Evolutionary conservation across 35 echinoderm and acorn worm genomes (phyloP), one percentile per base, ranked within the genome.

Genomic region (Ophiothrix spiculata): DNA sequence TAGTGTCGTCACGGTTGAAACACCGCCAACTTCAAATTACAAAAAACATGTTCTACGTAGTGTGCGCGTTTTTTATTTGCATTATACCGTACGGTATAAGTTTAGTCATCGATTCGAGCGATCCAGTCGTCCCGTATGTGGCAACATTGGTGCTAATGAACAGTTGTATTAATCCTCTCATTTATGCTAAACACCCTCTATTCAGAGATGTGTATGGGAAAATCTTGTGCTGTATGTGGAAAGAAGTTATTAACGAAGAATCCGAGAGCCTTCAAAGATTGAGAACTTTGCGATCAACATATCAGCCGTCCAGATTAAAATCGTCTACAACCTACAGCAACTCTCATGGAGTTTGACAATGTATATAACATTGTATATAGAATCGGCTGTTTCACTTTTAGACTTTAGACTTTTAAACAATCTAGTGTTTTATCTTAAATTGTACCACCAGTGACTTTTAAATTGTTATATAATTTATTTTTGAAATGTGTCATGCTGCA

Each of bases 171-270:
- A 97, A 97, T 54, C 94, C 94, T 0, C 76, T 97, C 23, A 93
- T 97, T 74, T 97, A 97, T 39, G 94, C 90, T 1, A 97, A 97
- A 90, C 94, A 97, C 74, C 94, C 94, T 1, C 88, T 89, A 32
- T 97, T 97, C 39, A 97, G 81, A 36, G 23, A 69, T n/a, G 60
- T 69, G 17, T 69, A 69, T n/a, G 10, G 60, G 3, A 69, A 69
- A 69, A 10, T 69, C 29, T 69, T 69, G 29, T 12, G 6, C 23
- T 69, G 60, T 69, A 69, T 15, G 25, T 69, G 60, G 60, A 69
- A 69, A n/a, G 60, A 69, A 25, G 60, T 69, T 10, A 15, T 10
- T 4, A 6, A 69, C 29, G 60, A 69, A 69, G 60, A 69, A 25
- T 25, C 60, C 23, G 60, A 69, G 4, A 69, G 60, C 25, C 4